Evolutionary conservation across 2,888 invertebrate genomes (phyloP), one percentile per base, ranked within the genome.

Genomic region (Sminthurinus aureus): DNA sequence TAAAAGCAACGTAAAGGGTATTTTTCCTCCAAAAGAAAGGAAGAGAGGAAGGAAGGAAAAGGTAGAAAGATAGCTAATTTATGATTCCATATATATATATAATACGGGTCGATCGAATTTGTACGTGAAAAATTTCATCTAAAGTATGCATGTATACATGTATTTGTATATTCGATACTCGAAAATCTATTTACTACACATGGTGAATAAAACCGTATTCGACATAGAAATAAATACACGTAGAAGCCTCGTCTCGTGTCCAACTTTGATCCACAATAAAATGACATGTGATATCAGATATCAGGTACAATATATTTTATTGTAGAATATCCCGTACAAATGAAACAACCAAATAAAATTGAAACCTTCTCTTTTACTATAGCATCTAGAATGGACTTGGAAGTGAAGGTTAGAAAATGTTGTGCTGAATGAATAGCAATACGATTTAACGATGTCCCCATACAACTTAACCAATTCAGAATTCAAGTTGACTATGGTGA

Each of bases 61-160:
- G 38, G 38, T 38, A 38, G 52, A 9, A 77, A 77, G 52, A 20
- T 52, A 77, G 58, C 77, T 77, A 77, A 77, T 77, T 77, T 77
- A 77, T 77, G 77, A 77, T 77, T 52, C 58, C 50, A 58, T 15
- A 38, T 4, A 58, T 15, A 38, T 4, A 38, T 38, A 38, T 38
- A 38, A 38, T 38, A 77, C 22, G 64, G 77, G 77, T 77, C 77
- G 77, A 77, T 77, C 38, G 26, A 74, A 26, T 38, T 74, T 58
- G 76, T 76, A 22, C 77, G 13, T n/a, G 71, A 22, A 71, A 22
- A 71, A 71, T 71, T 71, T 71, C 67, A 67, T 0, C 9, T 64
- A n/a, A 11, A 69, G 6, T 38, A 38, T 38, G 38, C 1, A 38
- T 38, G 38, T 38, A 6, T 6, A 38, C 38, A 38, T 38, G 38